These are phyloP conservation scores for Apodemia mormo DNA, from an alignment of 2,888 invertebrate genomes.

Conservation along the genomic window DNA sequence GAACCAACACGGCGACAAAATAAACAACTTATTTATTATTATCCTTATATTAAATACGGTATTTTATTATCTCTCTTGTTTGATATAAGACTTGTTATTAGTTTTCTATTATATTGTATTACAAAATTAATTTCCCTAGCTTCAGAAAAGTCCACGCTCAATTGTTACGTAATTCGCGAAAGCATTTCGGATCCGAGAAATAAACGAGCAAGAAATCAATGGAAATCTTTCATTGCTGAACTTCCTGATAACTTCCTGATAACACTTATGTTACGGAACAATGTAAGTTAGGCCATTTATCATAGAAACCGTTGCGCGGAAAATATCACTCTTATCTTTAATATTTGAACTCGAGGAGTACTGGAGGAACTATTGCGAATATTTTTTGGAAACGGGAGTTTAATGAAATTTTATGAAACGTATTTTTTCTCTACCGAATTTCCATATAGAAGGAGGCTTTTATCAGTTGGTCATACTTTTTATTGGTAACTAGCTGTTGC, in stretches of 20 bases:
- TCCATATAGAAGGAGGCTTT: no score
- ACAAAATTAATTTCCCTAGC: not conserved
- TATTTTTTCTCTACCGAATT: no score
- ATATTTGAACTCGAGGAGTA: not conserved
- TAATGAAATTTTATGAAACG: no score
- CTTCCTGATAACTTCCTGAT: slow-evolving; percentile 13
- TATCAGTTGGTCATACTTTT: no score
- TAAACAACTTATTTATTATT: no score
- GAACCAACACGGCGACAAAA: no score
- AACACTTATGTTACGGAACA: slow-evolving; percentile 10
- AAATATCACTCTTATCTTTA: slow-evolving; percentile 8
- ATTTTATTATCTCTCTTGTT: no score
- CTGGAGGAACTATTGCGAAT: not conserved
- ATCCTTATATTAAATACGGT: no score
- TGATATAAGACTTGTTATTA: no score
- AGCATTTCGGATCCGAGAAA: not conserved
- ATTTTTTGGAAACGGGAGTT: not conserved
- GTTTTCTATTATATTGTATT: not conserved
- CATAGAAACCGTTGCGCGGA: not conserved
- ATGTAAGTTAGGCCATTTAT: not conserved
- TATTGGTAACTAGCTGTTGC: no score
- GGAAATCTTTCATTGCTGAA: slow-evolving; percentile 12
- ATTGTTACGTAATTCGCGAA: not conserved
- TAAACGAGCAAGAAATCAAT: slow-evolving; percentile 9
- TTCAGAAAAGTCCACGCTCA: not conserved